A percentile compares a stretch with the other conserved stretches of the same genome.
Evolutionary conservation across 2,888 invertebrate genomes (phyloP).

Genomic region (Sylvicola cinctus): DNA sequence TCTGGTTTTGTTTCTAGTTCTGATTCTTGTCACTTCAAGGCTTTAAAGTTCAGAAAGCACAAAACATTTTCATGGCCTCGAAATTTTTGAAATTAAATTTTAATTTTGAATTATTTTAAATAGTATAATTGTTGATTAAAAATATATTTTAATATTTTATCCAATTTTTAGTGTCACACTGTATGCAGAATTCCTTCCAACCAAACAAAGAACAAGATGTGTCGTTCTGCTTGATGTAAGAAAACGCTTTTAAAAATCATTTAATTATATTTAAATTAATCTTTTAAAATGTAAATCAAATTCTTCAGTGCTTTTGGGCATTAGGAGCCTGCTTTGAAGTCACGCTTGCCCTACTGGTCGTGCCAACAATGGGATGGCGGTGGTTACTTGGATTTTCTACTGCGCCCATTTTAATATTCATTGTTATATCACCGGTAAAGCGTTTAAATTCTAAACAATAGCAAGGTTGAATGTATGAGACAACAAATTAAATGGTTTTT

Average conservation of each 20-base stretch:
- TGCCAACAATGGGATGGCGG: constrained; percentile 81
- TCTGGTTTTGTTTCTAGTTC: too few species aligned
- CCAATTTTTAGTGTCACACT: constrained; percentile 57
- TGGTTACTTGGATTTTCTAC: constrained; percentile 85
- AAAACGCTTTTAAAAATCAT: constrained; percentile 10
- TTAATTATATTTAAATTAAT: neutral
- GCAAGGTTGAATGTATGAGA: neutral
- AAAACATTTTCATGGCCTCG: too few species aligned
- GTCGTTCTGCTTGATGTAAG: constrained; percentile 85
- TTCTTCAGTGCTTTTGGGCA: constrained; percentile 78
- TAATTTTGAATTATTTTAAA: constrained; percentile 10
- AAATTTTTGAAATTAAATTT: constrained; percentile 5
- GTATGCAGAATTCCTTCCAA: constrained; percentile 89
- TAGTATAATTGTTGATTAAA: too few species aligned
- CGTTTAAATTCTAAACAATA: neutral
- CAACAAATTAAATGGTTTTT: too few species aligned
- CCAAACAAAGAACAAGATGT: constrained; percentile 84
- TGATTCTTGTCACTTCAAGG: too few species aligned
- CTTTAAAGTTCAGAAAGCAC: too few species aligned
- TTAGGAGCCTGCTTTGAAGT: constrained; percentile 88
- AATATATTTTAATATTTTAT: too few species aligned
- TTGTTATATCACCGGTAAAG: constrained; percentile 55
- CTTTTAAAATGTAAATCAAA: neutral
- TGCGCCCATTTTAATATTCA: constrained; percentile 68
- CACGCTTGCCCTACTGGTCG: constrained; percentile 68